Evolutionary conservation across 1,140 invertebrate species (phyloP).

Genomic region (Bicyclus anynana): DNA sequence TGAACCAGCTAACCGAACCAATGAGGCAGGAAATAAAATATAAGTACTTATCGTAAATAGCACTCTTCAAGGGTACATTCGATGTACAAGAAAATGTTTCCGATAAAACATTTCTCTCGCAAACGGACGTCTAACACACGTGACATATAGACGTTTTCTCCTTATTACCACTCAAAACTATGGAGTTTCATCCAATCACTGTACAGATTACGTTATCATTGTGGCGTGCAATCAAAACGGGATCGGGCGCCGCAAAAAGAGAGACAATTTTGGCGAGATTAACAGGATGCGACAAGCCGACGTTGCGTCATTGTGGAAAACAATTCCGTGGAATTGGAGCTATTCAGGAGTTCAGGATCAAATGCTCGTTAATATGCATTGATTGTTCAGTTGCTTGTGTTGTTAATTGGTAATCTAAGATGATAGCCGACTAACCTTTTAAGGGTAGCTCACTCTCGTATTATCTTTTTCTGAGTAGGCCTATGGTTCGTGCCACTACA

Average conservation of each 20-base stretch:
- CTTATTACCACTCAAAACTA: background rate
- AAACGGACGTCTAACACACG: background rate
- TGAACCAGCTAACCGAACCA: no score
- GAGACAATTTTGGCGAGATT: conserved; percentile 2
- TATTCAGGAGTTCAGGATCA: background rate
- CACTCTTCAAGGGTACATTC: no score
- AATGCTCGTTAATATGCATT: background rate
- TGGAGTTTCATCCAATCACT: background rate
- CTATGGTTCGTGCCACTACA: no score
- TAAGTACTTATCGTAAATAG: no score
- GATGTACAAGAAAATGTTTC: no score
- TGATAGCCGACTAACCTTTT: no score
- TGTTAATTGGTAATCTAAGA: no score
- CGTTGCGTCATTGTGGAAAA: conserved; percentile 1
- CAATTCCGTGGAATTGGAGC: conserved; percentile 1
- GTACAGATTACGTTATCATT: conserved; percentile 2
- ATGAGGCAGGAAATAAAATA: no score
- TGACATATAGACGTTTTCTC: background rate
- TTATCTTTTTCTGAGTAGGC: no score
- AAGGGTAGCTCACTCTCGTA: no score
- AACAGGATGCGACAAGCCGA: conserved; percentile 3
- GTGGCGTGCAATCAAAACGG: background rate
- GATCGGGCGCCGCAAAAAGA: conserved; percentile 2
- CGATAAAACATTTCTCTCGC: no score
- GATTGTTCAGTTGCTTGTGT: background rate